Evolutionary conservation across 1,140 invertebrate genomes (phyloP).

Genomic region (Oedothorax gibbosus): DNA sequence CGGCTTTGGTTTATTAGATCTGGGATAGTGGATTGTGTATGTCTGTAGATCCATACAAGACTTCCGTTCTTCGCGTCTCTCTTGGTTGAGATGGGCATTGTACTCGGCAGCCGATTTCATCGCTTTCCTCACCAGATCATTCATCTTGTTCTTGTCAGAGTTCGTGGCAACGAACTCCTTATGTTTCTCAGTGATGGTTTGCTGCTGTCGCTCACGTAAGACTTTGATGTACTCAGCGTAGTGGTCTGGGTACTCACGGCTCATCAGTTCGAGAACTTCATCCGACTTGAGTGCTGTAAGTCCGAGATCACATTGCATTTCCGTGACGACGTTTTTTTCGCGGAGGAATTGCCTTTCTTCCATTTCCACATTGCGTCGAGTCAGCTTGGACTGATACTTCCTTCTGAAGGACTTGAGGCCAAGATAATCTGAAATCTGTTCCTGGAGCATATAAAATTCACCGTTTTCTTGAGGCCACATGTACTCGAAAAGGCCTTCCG

Average conservation of each 20-base stretch:
- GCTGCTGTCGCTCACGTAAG: conserved; percentile 82
- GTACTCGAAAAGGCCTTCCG: conserved; percentile 90
- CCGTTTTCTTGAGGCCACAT: conserved; percentile 82
- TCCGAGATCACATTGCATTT: conserved; percentile 93
- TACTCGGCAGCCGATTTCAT: conserved; percentile 87
- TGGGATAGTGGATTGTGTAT: conserved; percentile 77
- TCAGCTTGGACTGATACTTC: conserved; percentile 88
- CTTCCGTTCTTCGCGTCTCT: conserved; percentile 76
- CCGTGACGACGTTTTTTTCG: conserved; percentile 86
- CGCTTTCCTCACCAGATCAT: conserved; percentile 83
- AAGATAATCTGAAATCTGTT: conserved; percentile 92
- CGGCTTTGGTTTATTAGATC: conserved; percentile 65
- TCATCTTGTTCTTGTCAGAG: conserved; percentile 70
- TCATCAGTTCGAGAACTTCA: conserved; percentile 95
- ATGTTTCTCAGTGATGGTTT: conserved; percentile 79
- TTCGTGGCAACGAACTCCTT: conserved; percentile 68
- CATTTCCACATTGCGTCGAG: conserved; percentile 84
- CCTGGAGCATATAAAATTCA: conserved; percentile 87
- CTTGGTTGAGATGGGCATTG: conserved; percentile 87
- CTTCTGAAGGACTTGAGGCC: conserved; percentile 95
- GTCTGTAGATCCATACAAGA: conserved; percentile 72
- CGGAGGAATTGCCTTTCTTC: conserved; percentile 90
- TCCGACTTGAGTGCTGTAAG: conserved; percentile 88
- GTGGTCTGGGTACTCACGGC: conserved; percentile 92
- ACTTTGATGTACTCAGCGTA: conserved; percentile 92